Conservation (phyloP, 1,140 invertebrate species). For the Cyrtorhinus lividipennis region DNA sequence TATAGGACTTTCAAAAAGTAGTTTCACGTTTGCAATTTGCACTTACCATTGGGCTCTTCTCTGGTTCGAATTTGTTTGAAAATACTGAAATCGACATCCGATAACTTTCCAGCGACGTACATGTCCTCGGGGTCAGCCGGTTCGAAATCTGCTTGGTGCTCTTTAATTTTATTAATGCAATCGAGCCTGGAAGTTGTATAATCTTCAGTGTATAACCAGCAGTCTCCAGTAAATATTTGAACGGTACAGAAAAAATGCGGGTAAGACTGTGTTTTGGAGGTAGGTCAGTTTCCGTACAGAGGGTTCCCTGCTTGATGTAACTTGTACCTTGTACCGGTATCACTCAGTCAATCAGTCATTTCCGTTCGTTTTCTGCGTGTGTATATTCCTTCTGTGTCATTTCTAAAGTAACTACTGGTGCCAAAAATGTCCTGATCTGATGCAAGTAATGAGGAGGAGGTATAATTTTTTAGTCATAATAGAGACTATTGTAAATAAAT, state of each 20-base stretch:
- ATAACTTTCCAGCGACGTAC: slow-evolving; percentile 58
- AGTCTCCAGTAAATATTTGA: not conserved
- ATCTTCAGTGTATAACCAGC: not conserved
- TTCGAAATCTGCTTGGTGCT: slow-evolving; percentile 60
- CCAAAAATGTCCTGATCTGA: no score
- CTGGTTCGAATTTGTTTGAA: slow-evolving; percentile 54
- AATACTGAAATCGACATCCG: slow-evolving; percentile 43
- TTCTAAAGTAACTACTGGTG: no score
- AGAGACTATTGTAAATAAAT: no score
- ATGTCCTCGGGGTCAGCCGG: slow-evolving; percentile 70
- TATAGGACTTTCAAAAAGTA: no score
- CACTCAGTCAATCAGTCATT: not conserved
- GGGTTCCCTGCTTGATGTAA: no score
- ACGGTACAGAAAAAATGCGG: not conserved
- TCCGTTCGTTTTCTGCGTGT: not conserved
- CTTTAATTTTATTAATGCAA: slow-evolving; percentile 55
- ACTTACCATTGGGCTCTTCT: slow-evolving; percentile 32
- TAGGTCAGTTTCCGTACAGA: not conserved
- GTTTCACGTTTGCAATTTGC: not conserved
- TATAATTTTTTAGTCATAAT: no score
- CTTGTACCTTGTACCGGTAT: no score
- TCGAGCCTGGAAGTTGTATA: slow-evolving; percentile 33
- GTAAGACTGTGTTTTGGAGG: not conserved
- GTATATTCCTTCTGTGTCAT: no score
- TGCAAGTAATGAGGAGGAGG: no score